A percentile compares a stretch with the other conserved stretches of the same genome.
Conservation (phyloP, 2,797 vertebrate species). For the Numenius phaeopus region DNA sequence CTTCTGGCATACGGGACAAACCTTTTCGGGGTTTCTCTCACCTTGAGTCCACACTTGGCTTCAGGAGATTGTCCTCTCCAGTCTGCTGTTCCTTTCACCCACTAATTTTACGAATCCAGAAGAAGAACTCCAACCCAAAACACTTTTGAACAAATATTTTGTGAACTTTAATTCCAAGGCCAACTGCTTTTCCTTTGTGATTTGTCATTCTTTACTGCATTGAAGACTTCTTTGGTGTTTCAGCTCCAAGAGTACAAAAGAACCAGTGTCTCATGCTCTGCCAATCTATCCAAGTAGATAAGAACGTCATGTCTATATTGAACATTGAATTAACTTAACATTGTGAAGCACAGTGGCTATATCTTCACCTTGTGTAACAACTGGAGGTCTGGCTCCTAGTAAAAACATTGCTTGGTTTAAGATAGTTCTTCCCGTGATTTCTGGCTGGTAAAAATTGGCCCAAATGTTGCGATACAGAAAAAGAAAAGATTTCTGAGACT, state of each 20-base stretch:
- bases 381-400: neutral
- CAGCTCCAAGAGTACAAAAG: neutral
- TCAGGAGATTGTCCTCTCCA: neutral
- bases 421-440: neutral
- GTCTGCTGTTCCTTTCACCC: neutral
- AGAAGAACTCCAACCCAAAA: neutral
- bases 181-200: neutral
- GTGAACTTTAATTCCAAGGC: neutral
- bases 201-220: neutral
- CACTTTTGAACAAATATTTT: neutral
- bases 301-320: neutral
- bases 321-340: neutral
- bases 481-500: neutral
- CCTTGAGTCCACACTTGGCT: neutral
- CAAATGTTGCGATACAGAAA: neutral
- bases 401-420: neutral
- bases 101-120: neutral
- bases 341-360: neutral
- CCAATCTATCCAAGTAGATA: rapidly evolving
- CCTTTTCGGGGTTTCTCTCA: neutral
- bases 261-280: neutral
- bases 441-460: neutral
- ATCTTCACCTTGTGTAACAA: neutral
- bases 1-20: neutral
- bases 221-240: neutral